A percentile compares a stretch with the other conserved stretches of the same genome.
phyloP scores from a whole-genome alignment of 2,797 vertebrate species.

The Anas bahamensis region DNA sequence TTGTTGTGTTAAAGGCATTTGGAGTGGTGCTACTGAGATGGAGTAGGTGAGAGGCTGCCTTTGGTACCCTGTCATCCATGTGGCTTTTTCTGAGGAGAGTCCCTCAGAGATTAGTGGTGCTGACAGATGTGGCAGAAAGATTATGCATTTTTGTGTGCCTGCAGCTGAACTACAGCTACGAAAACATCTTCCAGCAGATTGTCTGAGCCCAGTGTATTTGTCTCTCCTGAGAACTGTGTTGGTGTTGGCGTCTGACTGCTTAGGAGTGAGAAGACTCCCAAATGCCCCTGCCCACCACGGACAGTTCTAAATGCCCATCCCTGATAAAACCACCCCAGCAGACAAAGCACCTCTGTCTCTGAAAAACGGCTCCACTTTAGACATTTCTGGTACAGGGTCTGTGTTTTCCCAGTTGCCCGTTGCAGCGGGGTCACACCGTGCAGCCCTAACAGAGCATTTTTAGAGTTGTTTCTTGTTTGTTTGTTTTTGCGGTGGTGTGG shows the following conservation, averaged over 20 bases:
- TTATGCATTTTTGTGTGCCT: not conserved
- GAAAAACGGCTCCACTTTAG: not conserved
- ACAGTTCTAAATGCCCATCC: not conserved
- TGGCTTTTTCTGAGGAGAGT: not conserved
- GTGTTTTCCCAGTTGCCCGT: accelerated
- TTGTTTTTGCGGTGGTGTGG: accelerated
- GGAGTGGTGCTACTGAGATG: not conserved
- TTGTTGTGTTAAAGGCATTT: not conserved
- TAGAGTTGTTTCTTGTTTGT: no score
- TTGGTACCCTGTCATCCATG: no score
- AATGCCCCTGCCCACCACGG: not conserved
- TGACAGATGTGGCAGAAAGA: not conserved
- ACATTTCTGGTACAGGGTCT: not conserved
- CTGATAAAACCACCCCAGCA: not conserved
- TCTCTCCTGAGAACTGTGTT: not conserved
- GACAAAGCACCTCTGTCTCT: not conserved
- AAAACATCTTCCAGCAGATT: not conserved
- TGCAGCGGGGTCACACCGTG: accelerated
- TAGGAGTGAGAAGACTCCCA: not conserved
- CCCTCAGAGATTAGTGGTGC: not conserved
- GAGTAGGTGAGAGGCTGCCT: not conserved
- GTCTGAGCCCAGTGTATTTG: not conserved
- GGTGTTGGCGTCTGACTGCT: not conserved
- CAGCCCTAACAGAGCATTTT: not conserved
- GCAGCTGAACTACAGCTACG: not conserved